Conservation (phyloP, 2,113 vertebrate genomes). For the Condylura cristata region DNA sequence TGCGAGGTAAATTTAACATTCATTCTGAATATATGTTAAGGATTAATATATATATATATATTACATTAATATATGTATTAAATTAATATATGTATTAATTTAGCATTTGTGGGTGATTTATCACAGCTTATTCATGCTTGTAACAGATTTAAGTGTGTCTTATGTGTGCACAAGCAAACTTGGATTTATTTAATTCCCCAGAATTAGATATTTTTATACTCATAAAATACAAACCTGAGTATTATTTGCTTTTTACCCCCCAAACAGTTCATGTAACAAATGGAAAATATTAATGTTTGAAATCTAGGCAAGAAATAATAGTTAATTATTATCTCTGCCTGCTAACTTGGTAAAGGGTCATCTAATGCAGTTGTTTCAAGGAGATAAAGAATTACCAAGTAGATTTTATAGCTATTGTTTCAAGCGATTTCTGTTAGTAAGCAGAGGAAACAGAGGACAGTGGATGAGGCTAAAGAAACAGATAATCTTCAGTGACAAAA, state of each 20-base stretch:
- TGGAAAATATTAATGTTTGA: background rate
- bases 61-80: too few species aligned
- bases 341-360: background rate
- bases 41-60: too few species aligned
- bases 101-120: background rate
- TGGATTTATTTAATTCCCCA: conserved; percentile 36
- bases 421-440: background rate
- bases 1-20: background rate
- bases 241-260: background rate
- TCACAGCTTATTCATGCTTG: background rate
- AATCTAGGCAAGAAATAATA: background rate
- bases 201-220: background rate
- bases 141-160: background rate
- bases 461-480: background rate
- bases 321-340: background rate
- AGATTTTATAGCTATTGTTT: background rate
- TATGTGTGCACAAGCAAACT: background rate
- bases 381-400: background rate
- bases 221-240: background rate
- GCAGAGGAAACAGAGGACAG: background rate
- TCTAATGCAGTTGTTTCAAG: background rate
- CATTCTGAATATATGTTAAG: background rate
- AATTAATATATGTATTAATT: too few species aligned
- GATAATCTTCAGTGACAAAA: background rate
- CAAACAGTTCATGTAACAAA: background rate